Evolutionary conservation across 2,888 invertebrate genomes (phyloP).

Genomic region (Coelogynopora nodosa): DNA sequence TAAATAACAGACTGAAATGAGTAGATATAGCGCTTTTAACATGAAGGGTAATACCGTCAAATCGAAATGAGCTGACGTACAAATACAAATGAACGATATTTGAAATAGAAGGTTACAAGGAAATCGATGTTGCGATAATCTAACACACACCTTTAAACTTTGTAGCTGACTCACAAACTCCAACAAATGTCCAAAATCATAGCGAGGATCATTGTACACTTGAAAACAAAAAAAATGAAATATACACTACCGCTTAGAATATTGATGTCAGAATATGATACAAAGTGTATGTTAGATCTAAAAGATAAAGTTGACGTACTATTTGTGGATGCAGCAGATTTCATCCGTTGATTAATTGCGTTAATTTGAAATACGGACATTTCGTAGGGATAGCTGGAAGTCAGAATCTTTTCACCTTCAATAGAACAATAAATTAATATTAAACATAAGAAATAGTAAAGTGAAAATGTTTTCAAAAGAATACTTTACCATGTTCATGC

Average conservation of each 20-base stretch:
- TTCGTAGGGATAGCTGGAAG: slow-evolving; percentile 62
- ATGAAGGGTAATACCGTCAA: no score
- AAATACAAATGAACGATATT: no score
- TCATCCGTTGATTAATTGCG: slow-evolving; percentile 82
- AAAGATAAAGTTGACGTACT: no score
- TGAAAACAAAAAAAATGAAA: neutral
- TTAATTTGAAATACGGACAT: slow-evolving; percentile 79
- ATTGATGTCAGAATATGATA: no score
- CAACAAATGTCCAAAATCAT: slow-evolving; percentile 37
- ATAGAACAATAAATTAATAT: neutral
- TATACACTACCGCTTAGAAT: no score
- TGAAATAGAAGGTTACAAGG: no score
- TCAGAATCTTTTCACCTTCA: slow-evolving; percentile 32
- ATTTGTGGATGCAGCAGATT: slow-evolving; percentile 76
- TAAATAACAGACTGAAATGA: no score
- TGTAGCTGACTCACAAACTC: slow-evolving; percentile 32
- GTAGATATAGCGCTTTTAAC: no score
- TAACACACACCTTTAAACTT: slow-evolving; percentile 23
- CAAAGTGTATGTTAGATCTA: no score
- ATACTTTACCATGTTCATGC: slow-evolving; percentile 66
- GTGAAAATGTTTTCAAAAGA: slow-evolving; percentile 51
- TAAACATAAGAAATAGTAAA: no score
- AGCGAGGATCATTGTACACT: slow-evolving; percentile 23
- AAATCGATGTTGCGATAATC: neutral
- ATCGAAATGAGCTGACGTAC: no score